Evolutionary conservation across 2,113 vertebrate genomes (phyloP).

Genomic region (Megaceryle maxima): DNA sequence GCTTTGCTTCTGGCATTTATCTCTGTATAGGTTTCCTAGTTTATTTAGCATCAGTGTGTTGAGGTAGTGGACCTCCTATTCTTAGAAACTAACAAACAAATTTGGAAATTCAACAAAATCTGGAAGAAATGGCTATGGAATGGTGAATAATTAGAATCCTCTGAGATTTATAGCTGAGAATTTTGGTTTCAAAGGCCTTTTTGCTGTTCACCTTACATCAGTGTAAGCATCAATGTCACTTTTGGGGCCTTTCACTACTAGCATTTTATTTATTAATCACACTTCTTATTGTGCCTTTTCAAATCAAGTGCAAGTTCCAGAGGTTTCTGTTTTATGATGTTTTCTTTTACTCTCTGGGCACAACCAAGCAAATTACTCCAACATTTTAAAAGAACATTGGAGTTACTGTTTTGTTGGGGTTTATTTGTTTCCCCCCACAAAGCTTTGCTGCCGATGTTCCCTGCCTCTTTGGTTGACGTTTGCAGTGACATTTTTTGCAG

Average conservation of each 20-base stretch:
- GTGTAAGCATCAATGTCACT: neutral
- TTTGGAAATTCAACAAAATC: neutral
- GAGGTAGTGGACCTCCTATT: neutral
- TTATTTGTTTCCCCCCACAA: neutral
- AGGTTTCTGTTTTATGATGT: fast-evolving
- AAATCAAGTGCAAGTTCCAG: neutral
- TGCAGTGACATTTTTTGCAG: neutral
- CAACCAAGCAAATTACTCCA: neutral
- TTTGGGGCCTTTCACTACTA: neutral
- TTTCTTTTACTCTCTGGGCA: neutral
- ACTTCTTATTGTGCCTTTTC: neutral
- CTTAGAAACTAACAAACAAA: neutral
- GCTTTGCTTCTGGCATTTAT: neutral
- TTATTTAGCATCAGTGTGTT: neutral
- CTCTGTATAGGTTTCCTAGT: neutral
- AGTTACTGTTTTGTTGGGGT: neutral
- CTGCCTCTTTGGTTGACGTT: neutral
- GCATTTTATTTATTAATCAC: neutral
- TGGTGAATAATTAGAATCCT: neutral
- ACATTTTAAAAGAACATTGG: neutral
- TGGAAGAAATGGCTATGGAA: neutral
- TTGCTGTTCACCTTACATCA: neutral
- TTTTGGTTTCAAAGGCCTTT: neutral
- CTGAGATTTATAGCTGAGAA: neutral
- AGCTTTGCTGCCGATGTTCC: neutral